Evolutionary conservation across 2,888 invertebrate species (phyloP).

Genomic region (Gymnosoma rotundatum): DNA sequence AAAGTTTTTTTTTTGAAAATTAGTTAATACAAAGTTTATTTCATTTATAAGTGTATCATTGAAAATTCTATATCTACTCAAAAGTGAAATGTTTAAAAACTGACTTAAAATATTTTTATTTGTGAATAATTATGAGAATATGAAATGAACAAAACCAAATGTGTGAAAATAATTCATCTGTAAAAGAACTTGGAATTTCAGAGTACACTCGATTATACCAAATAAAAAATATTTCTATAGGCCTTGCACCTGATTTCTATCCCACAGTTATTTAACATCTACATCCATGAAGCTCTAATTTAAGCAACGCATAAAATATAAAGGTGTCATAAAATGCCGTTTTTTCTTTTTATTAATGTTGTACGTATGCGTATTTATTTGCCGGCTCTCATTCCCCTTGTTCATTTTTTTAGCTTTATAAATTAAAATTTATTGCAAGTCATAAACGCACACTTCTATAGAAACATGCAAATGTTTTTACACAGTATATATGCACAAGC

Average conservation of each 20-base stretch:
- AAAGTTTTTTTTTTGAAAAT: too few species aligned
- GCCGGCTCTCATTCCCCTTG: slow-evolving; percentile 66
- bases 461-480: not conserved
- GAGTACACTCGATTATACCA: too few species aligned
- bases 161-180: not conserved
- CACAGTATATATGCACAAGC: not conserved
- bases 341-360: slow-evolving; percentile 31
- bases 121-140: too few species aligned
- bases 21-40: too few species aligned
- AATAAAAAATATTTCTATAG: too few species aligned
- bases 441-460: slow-evolving; percentile 55
- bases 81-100: too few species aligned
- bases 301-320: slow-evolving; percentile 37
- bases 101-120: too few species aligned
- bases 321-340: slow-evolving; percentile 59
- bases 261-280: slow-evolving; percentile 15
- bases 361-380: slow-evolving; percentile 14
- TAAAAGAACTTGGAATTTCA: too few species aligned
- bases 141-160: not conserved
- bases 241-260: too few species aligned
- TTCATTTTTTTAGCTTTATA: slow-evolving; percentile 72
- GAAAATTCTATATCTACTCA: too few species aligned
- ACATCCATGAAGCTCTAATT: slow-evolving; percentile 18
- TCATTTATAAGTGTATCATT: too few species aligned
- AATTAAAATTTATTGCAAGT: slow-evolving; percentile 79